Evolutionary conservation across 2,888 invertebrate genomes (phyloP).

Genomic region (Marronus borbonicus): DNA sequence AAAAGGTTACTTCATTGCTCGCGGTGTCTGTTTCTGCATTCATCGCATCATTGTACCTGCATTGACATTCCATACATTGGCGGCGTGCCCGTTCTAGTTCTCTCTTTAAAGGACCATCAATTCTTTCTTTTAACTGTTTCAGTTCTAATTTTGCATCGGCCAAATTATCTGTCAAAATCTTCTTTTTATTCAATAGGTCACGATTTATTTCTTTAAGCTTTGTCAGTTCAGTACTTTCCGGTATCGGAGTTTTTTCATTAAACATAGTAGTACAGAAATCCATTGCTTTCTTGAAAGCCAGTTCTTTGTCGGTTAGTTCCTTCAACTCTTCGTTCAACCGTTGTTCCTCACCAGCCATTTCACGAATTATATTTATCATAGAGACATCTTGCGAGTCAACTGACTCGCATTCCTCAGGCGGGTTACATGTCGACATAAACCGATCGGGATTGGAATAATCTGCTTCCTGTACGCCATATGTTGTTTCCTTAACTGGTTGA

Average conservation of each 20-base stretch:
- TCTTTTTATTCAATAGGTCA: conserved; percentile 13
- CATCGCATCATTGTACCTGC: conserved; percentile 17
- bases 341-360: conserved; percentile 28
- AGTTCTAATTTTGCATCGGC: conserved; percentile 35
- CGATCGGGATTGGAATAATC: neutral
- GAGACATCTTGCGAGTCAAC: conserved; percentile 29
- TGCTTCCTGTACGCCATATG: neutral
- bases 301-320: conserved; percentile 16
- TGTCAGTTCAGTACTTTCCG: conserved; percentile 14
- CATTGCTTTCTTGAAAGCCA: conserved; percentile 25
- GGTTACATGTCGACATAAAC: neutral
- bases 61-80: conserved; percentile 14
- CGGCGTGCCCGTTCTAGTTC: conserved; percentile 32
- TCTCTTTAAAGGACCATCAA: conserved; percentile 22
- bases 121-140: conserved; percentile 29
- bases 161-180: conserved; percentile 16
- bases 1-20: conserved; percentile 10
- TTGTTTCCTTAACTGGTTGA: conserved; percentile 30
- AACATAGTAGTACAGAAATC: conserved; percentile 23
- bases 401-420: conserved; percentile 25
- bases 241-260: neutral
- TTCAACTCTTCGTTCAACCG: conserved; percentile 24
- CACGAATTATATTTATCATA: conserved; percentile 30
- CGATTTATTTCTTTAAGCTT: conserved; percentile 7
- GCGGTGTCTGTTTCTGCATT: neutral